A percentile compares a stretch with the other conserved stretches of the same genome.
These are phyloP conservation scores for Ceratina calcarata DNA, from an alignment of 1,140 invertebrate genomes.

Conservation along the genomic window DNA sequence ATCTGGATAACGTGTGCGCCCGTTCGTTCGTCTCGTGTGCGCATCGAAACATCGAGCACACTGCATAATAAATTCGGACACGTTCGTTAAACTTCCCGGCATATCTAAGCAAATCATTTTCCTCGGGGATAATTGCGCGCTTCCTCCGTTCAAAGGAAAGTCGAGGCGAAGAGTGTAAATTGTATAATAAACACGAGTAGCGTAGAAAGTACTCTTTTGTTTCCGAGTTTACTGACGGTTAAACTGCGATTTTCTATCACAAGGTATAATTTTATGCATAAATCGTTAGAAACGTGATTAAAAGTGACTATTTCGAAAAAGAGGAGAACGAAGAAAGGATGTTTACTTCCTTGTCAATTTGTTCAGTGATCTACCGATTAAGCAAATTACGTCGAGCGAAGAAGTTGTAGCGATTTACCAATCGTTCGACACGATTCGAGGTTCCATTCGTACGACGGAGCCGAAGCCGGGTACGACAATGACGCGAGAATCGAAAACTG, in stretches of 20 bases:
- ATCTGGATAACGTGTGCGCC: not conserved
- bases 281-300: not conserved
- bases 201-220: not conserved
- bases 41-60: not conserved
- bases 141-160: not conserved
- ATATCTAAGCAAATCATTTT: constrained; percentile 2
- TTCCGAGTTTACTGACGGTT: not conserved
- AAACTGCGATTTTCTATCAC: not conserved
- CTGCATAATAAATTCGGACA: constrained; percentile 24
- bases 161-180: not conserved
- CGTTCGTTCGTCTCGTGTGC: not conserved
- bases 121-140: not conserved
- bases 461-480: constrained; percentile 15
- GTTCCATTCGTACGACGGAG: not conserved
- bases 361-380: not conserved
- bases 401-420: constrained; percentile 17
- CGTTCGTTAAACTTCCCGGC: constrained; percentile 23
- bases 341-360: too few relatives aligned
- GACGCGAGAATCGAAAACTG: constrained; percentile 64
- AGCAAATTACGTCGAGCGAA: not conserved
- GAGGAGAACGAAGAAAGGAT: too few relatives aligned
- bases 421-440: constrained; percentile 21
- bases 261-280: not conserved
- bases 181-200: not conserved
- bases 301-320: too few relatives aligned